Conservation (phyloP, 1,140 invertebrate species). For the Meteorus sp. region DNA sequence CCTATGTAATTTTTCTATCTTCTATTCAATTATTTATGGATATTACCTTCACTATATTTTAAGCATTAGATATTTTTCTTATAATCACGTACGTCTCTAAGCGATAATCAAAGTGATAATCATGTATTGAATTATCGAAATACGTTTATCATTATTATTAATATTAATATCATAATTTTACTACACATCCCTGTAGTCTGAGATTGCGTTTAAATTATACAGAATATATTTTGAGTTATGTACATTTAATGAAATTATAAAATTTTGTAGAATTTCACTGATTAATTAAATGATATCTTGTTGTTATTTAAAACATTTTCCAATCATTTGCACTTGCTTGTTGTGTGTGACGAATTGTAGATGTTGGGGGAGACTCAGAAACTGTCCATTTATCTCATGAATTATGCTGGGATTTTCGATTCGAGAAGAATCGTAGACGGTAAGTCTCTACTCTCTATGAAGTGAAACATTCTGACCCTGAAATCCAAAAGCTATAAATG, state of each 20-base stretch:
- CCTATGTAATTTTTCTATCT: not conserved
- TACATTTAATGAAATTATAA: not conserved
- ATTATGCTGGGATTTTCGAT: too few relatives aligned
- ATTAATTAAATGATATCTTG: not conserved
- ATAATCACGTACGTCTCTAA: not conserved
- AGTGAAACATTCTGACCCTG: too few relatives aligned
- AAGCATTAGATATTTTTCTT: not conserved
- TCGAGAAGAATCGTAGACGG: too few relatives aligned
- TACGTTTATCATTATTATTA: not conserved
- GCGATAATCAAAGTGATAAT: constrained; percentile 26
- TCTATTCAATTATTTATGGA: not conserved
- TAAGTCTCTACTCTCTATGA: too few relatives aligned
- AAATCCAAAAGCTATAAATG: too few relatives aligned
- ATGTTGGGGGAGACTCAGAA: too few relatives aligned
- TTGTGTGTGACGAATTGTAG: too few relatives aligned
- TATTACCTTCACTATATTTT: too few relatives aligned
- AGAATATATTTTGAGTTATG: not conserved
- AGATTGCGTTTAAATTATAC: not conserved
- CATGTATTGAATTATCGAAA: constrained; percentile 19
- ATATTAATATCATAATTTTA: not conserved
- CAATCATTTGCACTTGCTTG: not conserved
- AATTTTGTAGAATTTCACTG: not conserved
- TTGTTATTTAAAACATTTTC: not conserved
- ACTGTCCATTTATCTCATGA: too few relatives aligned
- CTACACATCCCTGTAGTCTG: not conserved